phyloP scores from a whole-genome alignment of 2,113 vertebrate genomes.

The Oryzias woworae region DNA sequence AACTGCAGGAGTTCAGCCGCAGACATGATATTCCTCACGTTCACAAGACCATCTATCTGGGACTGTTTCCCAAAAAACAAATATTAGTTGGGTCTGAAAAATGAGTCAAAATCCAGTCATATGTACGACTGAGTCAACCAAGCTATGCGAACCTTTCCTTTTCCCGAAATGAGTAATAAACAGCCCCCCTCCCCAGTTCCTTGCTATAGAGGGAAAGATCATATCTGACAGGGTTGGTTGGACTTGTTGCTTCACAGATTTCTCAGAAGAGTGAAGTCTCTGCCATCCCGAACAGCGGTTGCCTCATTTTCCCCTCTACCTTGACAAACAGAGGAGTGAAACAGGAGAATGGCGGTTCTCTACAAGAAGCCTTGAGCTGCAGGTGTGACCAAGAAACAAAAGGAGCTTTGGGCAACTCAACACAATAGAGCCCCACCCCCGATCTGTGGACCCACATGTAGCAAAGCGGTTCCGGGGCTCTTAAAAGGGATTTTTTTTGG shows the following conservation, averaged over 20 bases:
- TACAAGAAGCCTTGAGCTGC: conserved; percentile 64
- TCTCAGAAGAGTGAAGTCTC: conserved; percentile 41
- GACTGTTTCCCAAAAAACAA: conserved; percentile 7
- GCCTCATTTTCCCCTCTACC: conserved; percentile 48
- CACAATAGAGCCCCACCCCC: conserved; percentile 79
- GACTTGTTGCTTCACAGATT: conserved; percentile 71
- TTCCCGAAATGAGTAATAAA: conserved; percentile 50
- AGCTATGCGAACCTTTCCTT: conserved; percentile 55
- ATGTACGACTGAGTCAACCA: conserved; percentile 40
- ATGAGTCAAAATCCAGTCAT: conserved; percentile 55
- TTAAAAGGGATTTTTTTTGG: conserved; percentile 23
- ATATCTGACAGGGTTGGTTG: conserved; percentile 46
- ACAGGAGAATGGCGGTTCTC: conserved; percentile 67
- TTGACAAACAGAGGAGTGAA: conserved; percentile 55
- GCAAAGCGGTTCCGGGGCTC: conserved; percentile 46
- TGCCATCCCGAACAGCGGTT: conserved; percentile 42
- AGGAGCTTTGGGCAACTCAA: conserved; percentile 54
- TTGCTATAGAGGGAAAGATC: conserved; percentile 53
- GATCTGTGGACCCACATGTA: conserved; percentile 34
- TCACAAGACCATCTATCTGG: neutral
- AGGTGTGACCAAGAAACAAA: conserved; percentile 74
- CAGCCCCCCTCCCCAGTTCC: conserved; percentile 31
- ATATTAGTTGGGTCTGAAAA: conserved; percentile 21
- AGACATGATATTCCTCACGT: conserved; percentile 17
- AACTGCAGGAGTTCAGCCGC: conserved; percentile 47